Evolutionary conservation across 2,888 invertebrate species (phyloP).

Genomic region (Deilephila porcellus): DNA sequence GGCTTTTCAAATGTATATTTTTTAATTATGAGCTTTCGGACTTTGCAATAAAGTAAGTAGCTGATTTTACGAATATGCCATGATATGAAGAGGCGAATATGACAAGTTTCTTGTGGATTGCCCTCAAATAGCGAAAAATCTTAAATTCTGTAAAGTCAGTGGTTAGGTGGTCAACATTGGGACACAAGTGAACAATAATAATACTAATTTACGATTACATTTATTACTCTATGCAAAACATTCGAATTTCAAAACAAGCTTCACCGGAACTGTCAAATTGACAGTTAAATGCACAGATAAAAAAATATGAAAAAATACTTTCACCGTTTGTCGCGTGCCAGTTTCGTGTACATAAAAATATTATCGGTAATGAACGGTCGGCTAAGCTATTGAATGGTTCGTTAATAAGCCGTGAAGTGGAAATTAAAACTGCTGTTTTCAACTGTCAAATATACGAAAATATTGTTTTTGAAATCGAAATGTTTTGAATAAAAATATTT

Average conservation of each 20-base stretch:
- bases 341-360: constrained; percentile 53
- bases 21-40: too few relatives aligned
- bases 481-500: not conserved
- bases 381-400: constrained; percentile 61
- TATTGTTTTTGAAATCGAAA: not conserved
- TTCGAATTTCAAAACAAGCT: constrained; percentile 16
- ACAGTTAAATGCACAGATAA: constrained; percentile 41
- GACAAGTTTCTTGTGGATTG: too few relatives aligned
- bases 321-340: constrained; percentile 63
- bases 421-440: constrained; percentile 42
- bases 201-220: too few relatives aligned
- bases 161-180: too few relatives aligned
- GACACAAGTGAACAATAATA: too few relatives aligned
- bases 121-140: too few relatives aligned
- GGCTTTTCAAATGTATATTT: too few relatives aligned
- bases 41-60: too few relatives aligned
- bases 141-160: too few relatives aligned
- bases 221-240: not conserved
- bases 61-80: too few relatives aligned
- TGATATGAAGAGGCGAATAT: too few relatives aligned
- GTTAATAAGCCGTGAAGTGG: constrained; percentile 63
- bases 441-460: constrained; percentile 1
- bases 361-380: constrained; percentile 60
- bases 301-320: constrained; percentile 64
- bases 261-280: constrained; percentile 27